phyloP scores from a whole-genome alignment of 2,113 vertebrate species.

The Ictalurus furcatus region DNA sequence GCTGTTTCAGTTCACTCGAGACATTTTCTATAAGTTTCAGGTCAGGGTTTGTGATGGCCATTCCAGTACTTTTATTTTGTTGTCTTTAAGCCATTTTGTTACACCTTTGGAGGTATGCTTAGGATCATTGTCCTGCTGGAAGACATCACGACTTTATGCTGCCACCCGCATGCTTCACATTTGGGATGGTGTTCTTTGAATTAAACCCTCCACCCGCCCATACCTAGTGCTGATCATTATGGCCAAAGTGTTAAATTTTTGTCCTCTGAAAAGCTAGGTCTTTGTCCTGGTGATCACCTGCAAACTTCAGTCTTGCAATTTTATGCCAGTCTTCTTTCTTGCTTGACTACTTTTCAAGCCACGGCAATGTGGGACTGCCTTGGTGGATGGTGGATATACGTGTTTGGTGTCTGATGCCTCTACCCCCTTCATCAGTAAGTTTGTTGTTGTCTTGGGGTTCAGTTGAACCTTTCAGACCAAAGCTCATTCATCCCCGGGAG shows the following conservation, averaged over 20 bases:
- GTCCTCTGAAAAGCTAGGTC: no score
- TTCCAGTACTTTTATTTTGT: background rate
- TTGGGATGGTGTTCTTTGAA: background rate
- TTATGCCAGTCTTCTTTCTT: no score
- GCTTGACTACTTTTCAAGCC: no score
- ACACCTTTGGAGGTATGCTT: background rate
- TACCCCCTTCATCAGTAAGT: no score
- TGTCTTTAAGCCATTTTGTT: background rate
- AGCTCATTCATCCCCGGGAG: background rate
- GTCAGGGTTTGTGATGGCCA: background rate
- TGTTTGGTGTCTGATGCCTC: no score
- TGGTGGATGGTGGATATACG: no score
- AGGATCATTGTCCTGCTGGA: background rate
- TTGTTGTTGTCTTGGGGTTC: background rate
- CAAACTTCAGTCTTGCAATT: no score
- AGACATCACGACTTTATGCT: background rate
- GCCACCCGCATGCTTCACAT: background rate
- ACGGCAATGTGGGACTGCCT: no score
- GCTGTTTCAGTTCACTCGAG: no score
- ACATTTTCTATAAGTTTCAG: background rate
- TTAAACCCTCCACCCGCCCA: background rate
- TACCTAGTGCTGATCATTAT: no score
- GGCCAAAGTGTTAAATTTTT: no score
- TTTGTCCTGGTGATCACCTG: no score
- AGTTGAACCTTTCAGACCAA: background rate